A percentile compares a stretch with the other conserved stretches of the same genome.
Conservation (phyloP, 2,113 vertebrate genomes). For the Odobenus rosmarus region DNA sequence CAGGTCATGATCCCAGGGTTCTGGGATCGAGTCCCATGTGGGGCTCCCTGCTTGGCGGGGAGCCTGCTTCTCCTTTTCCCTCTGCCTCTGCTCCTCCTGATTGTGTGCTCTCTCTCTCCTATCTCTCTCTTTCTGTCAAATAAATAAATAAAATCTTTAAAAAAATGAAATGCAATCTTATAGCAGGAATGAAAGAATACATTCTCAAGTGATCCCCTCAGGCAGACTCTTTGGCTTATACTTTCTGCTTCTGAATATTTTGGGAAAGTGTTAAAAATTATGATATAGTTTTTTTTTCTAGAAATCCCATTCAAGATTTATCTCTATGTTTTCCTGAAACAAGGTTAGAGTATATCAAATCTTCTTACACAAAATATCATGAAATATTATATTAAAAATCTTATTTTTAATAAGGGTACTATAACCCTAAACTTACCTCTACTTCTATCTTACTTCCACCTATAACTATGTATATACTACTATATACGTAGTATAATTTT, state of each 20-base stretch:
- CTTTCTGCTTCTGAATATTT: slow-evolving; percentile 77
- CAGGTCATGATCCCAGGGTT: too few species aligned
- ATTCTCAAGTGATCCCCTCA: slow-evolving; percentile 79
- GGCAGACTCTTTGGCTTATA: slow-evolving; percentile 48
- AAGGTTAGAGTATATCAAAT: slow-evolving; percentile 72
- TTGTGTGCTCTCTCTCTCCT: too few species aligned
- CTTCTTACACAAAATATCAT: slow-evolving; percentile 59
- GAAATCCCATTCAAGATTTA: slow-evolving; percentile 81
- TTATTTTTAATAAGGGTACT: background rate
- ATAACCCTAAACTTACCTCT: background rate
- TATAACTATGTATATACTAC: background rate
- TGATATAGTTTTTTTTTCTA: slow-evolving; percentile 82
- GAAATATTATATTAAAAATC: slow-evolving; percentile 16
- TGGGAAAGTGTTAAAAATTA: slow-evolving; percentile 81
- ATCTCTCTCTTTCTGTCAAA: too few species aligned
- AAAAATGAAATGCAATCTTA: slow-evolving; percentile 39
- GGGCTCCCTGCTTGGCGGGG: too few species aligned
- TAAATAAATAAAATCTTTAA: too few species aligned
- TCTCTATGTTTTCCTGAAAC: slow-evolving; percentile 68
- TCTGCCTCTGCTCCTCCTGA: too few species aligned
- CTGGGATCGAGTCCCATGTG: too few species aligned
- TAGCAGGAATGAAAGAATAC: slow-evolving; percentile 67
- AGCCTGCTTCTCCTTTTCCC: too few species aligned
- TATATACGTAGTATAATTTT: background rate
- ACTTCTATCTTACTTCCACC: background rate